Conservation (phyloP, 2,888 invertebrate genomes). For the Strigamia transsilvanica region DNA sequence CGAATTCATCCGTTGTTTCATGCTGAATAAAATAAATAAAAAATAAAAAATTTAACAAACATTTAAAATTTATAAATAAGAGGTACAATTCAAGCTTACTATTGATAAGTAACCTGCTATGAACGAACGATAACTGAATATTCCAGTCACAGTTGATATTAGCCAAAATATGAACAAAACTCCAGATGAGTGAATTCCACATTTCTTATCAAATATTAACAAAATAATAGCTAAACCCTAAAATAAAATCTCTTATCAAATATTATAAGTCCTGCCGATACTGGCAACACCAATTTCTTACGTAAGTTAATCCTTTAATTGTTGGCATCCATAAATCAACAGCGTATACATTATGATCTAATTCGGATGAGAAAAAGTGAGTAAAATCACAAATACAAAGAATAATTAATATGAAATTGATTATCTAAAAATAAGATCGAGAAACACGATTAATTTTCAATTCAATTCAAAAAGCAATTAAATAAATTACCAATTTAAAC, state of each 20-base stretch:
- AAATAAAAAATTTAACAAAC: neutral
- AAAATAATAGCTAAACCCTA: constrained; percentile 77
- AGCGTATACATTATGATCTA: neutral
- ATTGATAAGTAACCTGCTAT: constrained; percentile 55
- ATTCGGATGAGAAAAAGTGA: neutral
- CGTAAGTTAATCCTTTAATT: constrained; percentile 42
- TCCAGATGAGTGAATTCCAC: constrained; percentile 89
- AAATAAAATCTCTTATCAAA: constrained; percentile 55
- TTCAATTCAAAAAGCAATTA: neutral
- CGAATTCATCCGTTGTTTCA: constrained; percentile 21
- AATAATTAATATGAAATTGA: constrained; percentile 24
- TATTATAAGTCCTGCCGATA: neutral
- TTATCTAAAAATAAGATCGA: constrained; percentile 14
- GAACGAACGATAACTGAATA: constrained; percentile 78
- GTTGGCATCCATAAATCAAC: constrained; percentile 46
- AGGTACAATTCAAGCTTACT: neutral
- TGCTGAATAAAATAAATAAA: constrained; percentile 43
- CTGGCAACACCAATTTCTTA: neutral
- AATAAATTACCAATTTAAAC: constrained; percentile 53
- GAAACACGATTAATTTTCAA: neutral
- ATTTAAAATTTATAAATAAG: too few relatives aligned
- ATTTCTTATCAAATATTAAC: constrained; percentile 80
- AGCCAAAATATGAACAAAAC: constrained; percentile 92
- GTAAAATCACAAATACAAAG: constrained; percentile 14
- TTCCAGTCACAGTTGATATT: constrained; percentile 75